These are phyloP conservation scores for Phymanthus crucifer DNA, from an alignment of 92 coral and sea anemone genomes.

Conservation along the genomic window DNA sequence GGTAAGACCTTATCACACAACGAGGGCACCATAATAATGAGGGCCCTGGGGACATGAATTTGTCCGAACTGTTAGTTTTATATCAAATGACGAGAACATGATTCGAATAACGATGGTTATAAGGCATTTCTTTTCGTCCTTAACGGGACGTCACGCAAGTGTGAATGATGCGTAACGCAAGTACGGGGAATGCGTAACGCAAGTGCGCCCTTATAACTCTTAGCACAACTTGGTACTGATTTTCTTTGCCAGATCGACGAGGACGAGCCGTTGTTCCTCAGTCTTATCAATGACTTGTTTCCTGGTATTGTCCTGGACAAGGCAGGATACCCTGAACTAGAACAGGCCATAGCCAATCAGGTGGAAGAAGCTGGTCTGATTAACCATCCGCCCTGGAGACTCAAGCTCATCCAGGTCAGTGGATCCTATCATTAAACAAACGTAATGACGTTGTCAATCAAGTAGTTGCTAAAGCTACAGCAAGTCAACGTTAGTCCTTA, in stretches of 20 bases:
- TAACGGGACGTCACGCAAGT: too few relatives aligned
- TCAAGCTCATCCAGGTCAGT: constrained; percentile 78
- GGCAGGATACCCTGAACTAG: constrained; percentile 90
- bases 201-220: background rate
- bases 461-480: too few relatives aligned
- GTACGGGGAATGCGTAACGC: too few relatives aligned
- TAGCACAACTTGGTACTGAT: background rate
- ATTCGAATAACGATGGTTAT: too few relatives aligned
- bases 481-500: too few relatives aligned
- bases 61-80: constrained; percentile 71
- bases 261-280: constrained; percentile 87
- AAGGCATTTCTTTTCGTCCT: too few relatives aligned
- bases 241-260: constrained; percentile 69
- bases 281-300: constrained; percentile 83
- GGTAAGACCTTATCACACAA: constrained; percentile 46
- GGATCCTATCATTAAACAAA: too few relatives aligned
- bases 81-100: background rate
- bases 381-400: constrained; percentile 90
- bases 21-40: constrained; percentile 13
- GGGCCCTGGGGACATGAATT: constrained; percentile 58
- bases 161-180: background rate
- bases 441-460: too few relatives aligned
- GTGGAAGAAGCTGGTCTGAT: constrained; percentile 80
- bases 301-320: constrained; percentile 92
- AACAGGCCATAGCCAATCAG: constrained; percentile 69